Percentiles rank a stretch among this genome's conserved stretches.
phyloP scores from a whole-genome alignment of 2,797 vertebrate species.

The Crossoptilon crossoptilon region DNA sequence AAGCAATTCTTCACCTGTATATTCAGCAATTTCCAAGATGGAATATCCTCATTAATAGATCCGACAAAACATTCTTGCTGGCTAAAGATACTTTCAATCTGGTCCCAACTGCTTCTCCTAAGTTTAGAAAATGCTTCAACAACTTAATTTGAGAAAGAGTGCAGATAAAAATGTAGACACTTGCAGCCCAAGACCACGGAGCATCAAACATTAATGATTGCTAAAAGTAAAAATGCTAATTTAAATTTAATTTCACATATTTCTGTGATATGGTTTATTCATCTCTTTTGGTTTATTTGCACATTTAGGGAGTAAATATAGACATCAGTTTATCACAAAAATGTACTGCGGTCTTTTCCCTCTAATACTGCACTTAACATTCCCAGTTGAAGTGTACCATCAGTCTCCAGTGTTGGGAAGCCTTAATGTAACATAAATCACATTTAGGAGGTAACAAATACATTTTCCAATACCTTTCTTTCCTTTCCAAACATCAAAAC shows the following conservation, averaged over 20 bases:
- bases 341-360: neutral
- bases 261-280: neutral
- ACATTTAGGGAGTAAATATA: neutral
- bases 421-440: neutral
- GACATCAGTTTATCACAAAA: neutral
- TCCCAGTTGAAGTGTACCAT: neutral
- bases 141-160: neutral
- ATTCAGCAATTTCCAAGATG: neutral
- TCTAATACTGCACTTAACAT: neutral
- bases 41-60: neutral
- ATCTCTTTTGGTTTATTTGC: neutral
- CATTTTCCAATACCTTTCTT: neutral
- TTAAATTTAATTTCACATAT: neutral
- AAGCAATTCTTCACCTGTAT: neutral
- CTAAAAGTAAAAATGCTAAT: neutral
- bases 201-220: neutral
- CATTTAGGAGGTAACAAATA: neutral
- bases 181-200: neutral
- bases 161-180: neutral
- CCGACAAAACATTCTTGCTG: neutral
- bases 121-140: neutral
- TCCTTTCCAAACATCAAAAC: constrained; percentile 4
- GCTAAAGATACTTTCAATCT: neutral
- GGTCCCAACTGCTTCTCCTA: neutral
- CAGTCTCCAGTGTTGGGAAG: neutral